Evolutionary conservation across 2,113 vertebrate species (phyloP), one percentile per base, ranked within the genome.

Genomic region (Pluvialis apricaria): DNA sequence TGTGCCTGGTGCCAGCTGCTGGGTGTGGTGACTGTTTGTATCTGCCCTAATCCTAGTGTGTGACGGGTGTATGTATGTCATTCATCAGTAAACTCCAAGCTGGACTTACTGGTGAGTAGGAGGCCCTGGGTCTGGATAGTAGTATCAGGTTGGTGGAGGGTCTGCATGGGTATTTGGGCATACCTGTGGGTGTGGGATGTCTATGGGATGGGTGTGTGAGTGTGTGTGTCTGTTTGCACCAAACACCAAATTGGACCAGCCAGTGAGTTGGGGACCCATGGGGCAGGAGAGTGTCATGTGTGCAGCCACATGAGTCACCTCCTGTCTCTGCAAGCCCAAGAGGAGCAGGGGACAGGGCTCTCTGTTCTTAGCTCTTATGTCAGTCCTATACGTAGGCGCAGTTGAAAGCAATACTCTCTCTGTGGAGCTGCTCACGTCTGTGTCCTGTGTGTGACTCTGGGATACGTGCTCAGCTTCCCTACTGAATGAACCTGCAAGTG

Each of bases 51-150:
- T 57, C 49, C 34, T 51, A 36, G 7, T 15, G 13, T 69, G 28
- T 0, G 2, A 24, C n/a, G 9, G 4, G 5, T 25, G 13, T 19
- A 40, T 1, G 0, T n/a, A 3, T 52, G 45, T 36, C 28, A 32
- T 60, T 86, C 10, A 17, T 29, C 7, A 45, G 25, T 11, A 69
- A 69, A 78, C 15, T 68, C 66, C 72, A 87, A n/a, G 17, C 13
- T 51, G 26, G 55, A 55, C 38, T 76, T 5, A 1, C 13, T 1
- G 3, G 22, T 0, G 3, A 49, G 44, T 14, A 61, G 51, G 31
- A 76, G 6, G 15, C 5, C 13, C 14, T 60, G 22, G 31, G 13
- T 54, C 51, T 1, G 2, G 8, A n/a, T 18, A n/a, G 17, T 21
- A 55, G 9, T 51, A 69, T 45, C 42, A 64, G 34, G 44, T 21